These are phyloP conservation scores for Linnaemya vulpina DNA, from an alignment of 2,888 invertebrate species.

Conservation along the genomic window DNA sequence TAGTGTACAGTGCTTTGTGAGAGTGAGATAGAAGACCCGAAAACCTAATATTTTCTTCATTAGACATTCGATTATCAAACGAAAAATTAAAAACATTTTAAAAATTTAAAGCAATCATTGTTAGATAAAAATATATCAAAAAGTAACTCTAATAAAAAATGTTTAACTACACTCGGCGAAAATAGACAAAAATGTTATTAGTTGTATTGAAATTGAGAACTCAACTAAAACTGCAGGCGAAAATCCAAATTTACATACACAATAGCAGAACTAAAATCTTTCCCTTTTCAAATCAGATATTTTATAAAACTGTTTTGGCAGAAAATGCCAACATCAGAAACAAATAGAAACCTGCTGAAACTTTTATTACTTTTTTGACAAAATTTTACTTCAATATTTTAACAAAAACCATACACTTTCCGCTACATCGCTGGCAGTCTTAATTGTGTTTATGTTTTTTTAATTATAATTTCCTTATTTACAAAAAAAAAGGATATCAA, in stretches of 20 bases:
- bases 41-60: slow-evolving; percentile 43
- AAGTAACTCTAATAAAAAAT: slow-evolving; percentile 32
- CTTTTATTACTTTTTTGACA: no score
- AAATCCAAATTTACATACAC: neutral
- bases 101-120: slow-evolving; percentile 62
- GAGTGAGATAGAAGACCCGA: slow-evolving; percentile 42
- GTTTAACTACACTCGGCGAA: slow-evolving; percentile 50
- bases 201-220: slow-evolving; percentile 18
- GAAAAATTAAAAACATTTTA: slow-evolving; percentile 24
- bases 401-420: neutral
- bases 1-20: slow-evolving; percentile 10
- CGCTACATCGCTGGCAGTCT: slow-evolving; percentile 32
- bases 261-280: neutral
- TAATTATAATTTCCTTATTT: slow-evolving; percentile 44
- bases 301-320: neutral
- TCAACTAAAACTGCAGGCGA: slow-evolving; percentile 16
- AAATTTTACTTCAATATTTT: no score
- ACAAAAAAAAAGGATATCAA: slow-evolving; percentile 2
- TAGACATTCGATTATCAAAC: slow-evolving; percentile 49
- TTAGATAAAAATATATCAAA: slow-evolving; percentile 49
- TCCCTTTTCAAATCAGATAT: neutral
- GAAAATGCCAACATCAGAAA: neutral
- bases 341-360: no score
- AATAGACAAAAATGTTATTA: slow-evolving; percentile 43
- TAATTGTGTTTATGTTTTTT: slow-evolving; percentile 31